Base-by-base conservation (phyloP, 2,797 vertebrate genomes). In the Lophotriccus pileatus region DNA sequence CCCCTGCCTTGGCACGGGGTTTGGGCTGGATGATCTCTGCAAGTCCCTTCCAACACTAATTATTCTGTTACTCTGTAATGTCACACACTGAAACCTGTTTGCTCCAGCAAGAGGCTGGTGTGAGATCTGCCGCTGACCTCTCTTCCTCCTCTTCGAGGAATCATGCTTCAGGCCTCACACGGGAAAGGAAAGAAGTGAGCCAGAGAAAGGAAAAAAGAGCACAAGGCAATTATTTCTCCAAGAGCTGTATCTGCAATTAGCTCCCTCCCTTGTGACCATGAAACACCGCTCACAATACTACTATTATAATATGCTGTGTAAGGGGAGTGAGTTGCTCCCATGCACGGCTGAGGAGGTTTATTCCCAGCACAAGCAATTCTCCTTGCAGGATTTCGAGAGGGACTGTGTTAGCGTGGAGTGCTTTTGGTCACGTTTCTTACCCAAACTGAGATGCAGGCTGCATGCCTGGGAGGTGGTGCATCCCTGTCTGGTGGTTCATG, bases 401-500 rank as follows among this genome's bases (percentile, higher is more conserved):
- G 10, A 3, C 28, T 8, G 9, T 0, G 0, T 49, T 36, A 24
- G 15, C 16, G 1, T 6, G 6, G 13, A 22, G 8, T 20, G 47
- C n/a, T 39, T 43, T 23, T 22, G 41, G 69, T 18, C 34, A 5
- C 3, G 0, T 77, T 77, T 93, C 44, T 70, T 34, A 27, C 49
- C 34, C 39, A 55, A 67, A 47, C 6, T 0, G 1, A 23, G 43
- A 6, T 2, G 14, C 41, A 36, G 44, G 6, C 55, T 4, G 9
- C 21, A 2, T 0, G 0, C 14, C 34, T 58, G 27, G 30, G n/a
- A 37, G 62, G 41, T 2, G 3, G 14, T 3, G 3, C 0, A 0
- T 12, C 46, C 14, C 2, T 23, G 11, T 11, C 21, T 17, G 23
- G 7, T n/a, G 34, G 23, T 56, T 34, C 19, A 2, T 28, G 27